A percentile compares a stretch with the other conserved stretches of the same genome.
Conservation (phyloP, 2,888 invertebrate genomes). For the Volucella inanis region DNA sequence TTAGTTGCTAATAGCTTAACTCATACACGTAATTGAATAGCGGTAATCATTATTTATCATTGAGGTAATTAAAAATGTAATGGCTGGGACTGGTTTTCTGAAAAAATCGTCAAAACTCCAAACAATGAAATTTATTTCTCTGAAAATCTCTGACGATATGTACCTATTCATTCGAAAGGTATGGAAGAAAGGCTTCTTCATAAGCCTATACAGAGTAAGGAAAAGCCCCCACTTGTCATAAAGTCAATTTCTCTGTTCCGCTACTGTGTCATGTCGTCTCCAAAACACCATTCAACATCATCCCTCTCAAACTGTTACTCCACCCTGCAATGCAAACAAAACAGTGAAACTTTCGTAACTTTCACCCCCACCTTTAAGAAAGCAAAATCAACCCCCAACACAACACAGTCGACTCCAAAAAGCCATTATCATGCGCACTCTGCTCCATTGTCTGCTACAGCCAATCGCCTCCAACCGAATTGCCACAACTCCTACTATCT, state of each 20-base stretch:
- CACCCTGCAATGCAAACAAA: conserved; percentile 75
- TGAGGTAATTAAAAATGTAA: too few relatives aligned
- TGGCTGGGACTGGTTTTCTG: too few relatives aligned
- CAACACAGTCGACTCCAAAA: conserved; percentile 65
- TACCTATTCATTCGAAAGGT: too few relatives aligned
- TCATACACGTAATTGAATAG: too few relatives aligned
- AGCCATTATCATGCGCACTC: conserved; percentile 75
- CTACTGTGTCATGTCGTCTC: conserved; percentile 46
- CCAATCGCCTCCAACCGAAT: conserved; percentile 78
- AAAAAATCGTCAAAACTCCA: too few relatives aligned
- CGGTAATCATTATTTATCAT: too few relatives aligned
- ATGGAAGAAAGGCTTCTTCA: too few relatives aligned
- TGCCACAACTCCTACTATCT: conserved; percentile 54
- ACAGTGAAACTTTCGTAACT: conserved; percentile 70
- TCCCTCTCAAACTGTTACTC: conserved; percentile 56
- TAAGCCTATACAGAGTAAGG: too few relatives aligned
- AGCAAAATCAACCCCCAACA: conserved; percentile 72
- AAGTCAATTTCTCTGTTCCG: not conserved
- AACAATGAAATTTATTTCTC: not conserved
- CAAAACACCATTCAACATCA: conserved; percentile 37
- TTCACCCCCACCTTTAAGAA: conserved; percentile 47
- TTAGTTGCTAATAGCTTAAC: too few relatives aligned
- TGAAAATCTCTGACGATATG: too few relatives aligned
- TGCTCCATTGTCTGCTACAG: conserved; percentile 76
- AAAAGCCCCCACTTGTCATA: not conserved